Percentiles rank a stretch among this genome's conserved stretches.
phyloP scores from a whole-genome alignment of 2,888 invertebrate genomes.

The Amblyjoppa fuscipennis region DNA sequence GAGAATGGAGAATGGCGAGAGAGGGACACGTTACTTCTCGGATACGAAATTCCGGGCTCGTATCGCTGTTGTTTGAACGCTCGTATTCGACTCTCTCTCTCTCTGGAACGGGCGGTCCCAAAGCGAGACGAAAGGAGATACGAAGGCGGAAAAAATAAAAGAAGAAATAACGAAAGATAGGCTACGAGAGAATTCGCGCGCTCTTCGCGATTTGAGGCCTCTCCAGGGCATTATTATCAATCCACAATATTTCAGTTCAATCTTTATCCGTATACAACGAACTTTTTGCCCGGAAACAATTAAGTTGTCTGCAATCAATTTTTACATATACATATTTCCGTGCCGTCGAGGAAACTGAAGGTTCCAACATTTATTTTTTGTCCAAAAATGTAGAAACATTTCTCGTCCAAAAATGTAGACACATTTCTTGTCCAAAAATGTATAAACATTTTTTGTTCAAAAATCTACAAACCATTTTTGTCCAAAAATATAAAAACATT shows the following conservation, averaged over 20 bases:
- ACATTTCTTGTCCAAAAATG: too few species aligned
- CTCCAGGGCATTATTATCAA: neutral
- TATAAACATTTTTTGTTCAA: too few species aligned
- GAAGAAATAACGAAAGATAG: neutral
- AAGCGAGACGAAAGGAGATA: neutral
- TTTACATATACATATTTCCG: too few species aligned
- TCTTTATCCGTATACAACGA: neutral
- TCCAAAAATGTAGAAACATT: too few species aligned
- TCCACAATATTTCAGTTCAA: neutral
- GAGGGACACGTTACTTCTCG: conserved; percentile 61
- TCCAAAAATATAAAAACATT: too few species aligned
- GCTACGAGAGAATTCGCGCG: neutral
- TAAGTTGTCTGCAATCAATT: neutral
- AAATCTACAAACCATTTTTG: too few species aligned
- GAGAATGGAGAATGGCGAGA: conserved; percentile 54
- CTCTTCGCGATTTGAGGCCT: neutral
- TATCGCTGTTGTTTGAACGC: conserved; percentile 30
- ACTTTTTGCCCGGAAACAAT: neutral
- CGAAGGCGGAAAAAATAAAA: neutral
- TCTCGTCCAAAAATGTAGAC: too few species aligned
- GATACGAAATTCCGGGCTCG: conserved; percentile 43
- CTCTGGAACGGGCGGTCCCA: neutral
- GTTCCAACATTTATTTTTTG: too few species aligned
- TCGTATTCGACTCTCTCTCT: conserved; percentile 7
- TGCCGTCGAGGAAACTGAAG: too few species aligned